Evolutionary conservation across 2,113 vertebrate species (phyloP).

Genomic region (Saimiri boliviensis): DNA sequence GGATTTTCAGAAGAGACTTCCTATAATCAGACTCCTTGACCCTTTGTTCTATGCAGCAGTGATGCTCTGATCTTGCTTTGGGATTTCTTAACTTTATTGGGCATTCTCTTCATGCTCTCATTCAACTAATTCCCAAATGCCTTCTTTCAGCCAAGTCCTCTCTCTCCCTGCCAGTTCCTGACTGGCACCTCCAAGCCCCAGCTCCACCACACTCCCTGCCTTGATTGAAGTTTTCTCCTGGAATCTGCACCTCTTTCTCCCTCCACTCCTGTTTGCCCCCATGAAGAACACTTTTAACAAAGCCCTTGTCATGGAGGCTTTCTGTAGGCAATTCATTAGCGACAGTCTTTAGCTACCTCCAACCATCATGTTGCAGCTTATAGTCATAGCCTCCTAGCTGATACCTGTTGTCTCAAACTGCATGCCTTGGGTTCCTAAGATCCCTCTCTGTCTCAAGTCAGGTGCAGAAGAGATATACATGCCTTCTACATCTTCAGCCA

Average conservation of each 20-base stretch:
- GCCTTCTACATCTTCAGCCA: neutral
- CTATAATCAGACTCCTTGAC: neutral
- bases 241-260: neutral
- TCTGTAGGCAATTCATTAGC: neutral
- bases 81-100: neutral
- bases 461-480: neutral
- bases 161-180: neutral
- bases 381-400: neutral
- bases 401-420: neutral
- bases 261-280: too few relatives aligned
- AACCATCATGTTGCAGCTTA: neutral
- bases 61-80: slow-evolving; percentile 9
- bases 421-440: neutral
- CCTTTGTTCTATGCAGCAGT: neutral
- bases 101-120: neutral
- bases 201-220: neutral
- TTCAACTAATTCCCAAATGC: neutral
- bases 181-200: neutral
- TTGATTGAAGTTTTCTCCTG: neutral
- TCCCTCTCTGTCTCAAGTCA: neutral
- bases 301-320: neutral
- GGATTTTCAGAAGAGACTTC: neutral
- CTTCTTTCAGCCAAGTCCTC: neutral
- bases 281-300: slow-evolving; percentile 30
- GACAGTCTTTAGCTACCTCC: neutral